A percentile compares a stretch with the other conserved stretches of the same genome.
Evolutionary conservation across 1,140 invertebrate genomes (phyloP).

Genomic region (Diplogasteroides magnus): DNA sequence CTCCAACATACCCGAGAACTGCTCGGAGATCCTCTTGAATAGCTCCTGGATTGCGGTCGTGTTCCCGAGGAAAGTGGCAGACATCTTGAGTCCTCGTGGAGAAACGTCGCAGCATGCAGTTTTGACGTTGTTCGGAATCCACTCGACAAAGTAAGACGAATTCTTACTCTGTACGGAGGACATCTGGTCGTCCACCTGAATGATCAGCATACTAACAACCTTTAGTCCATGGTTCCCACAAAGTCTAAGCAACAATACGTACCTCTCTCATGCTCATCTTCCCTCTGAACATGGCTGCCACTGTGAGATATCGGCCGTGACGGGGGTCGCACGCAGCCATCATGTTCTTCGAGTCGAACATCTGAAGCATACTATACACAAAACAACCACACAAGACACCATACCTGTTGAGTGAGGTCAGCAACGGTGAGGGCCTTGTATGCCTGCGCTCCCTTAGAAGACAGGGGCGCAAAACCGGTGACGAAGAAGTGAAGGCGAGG

Average conservation of each 20-base stretch:
- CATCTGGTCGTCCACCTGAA: conserved; percentile 54
- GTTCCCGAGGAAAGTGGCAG: conserved; percentile 60
- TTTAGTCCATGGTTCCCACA: neutral
- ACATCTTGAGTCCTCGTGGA: too few relatives aligned
- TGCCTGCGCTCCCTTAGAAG: conserved; percentile 70
- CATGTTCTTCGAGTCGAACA: conserved; percentile 76
- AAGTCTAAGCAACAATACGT: conserved; percentile 86
- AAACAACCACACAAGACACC: conserved; percentile 78
- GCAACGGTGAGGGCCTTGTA: conserved; percentile 76
- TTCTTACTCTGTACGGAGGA: conserved; percentile 56
- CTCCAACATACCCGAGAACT: conserved; percentile 59
- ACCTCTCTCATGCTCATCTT: too few relatives aligned
- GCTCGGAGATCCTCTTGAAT: too few relatives aligned
- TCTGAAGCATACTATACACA: too few relatives aligned
- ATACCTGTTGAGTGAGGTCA: too few relatives aligned
- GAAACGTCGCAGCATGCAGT: conserved; percentile 59
- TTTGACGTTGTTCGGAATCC: conserved; percentile 56
- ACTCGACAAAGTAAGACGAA: too few relatives aligned
- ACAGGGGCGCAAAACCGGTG: conserved; percentile 87
- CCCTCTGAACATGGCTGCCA: too few relatives aligned
- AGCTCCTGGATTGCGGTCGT: conserved; percentile 62
- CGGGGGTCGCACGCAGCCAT: conserved; percentile 97
- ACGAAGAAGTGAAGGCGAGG: too few relatives aligned
- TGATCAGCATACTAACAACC: too few relatives aligned
- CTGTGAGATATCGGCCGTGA: too few relatives aligned